phyloP scores from a whole-genome alignment of 2,888 invertebrate species.

The Endomychus coccineus region DNA sequence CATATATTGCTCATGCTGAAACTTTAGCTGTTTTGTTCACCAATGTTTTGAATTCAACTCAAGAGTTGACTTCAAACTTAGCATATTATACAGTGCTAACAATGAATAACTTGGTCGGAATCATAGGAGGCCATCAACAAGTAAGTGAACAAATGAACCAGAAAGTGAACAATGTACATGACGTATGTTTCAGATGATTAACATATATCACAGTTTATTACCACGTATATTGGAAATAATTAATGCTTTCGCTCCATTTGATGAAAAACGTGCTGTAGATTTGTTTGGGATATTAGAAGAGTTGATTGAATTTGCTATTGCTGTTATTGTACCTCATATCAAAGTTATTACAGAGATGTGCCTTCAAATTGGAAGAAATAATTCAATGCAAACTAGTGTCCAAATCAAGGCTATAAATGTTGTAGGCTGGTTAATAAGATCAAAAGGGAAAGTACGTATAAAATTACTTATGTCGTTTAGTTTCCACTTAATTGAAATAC shows the following conservation, averaged over 20 bases:
- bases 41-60: slow-evolving; percentile 45
- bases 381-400: slow-evolving; percentile 51
- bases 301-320: slow-evolving; percentile 55
- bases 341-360: slow-evolving; percentile 59
- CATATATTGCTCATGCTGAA: slow-evolving; percentile 58
- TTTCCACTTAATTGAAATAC: neutral
- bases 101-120: slow-evolving; percentile 58
- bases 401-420: slow-evolving; percentile 62
- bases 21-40: slow-evolving; percentile 51
- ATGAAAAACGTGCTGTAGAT: slow-evolving; percentile 54
- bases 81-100: slow-evolving; percentile 57
- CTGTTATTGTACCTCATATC: slow-evolving; percentile 56
- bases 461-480: neutral
- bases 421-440: slow-evolving; percentile 56
- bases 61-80: slow-evolving; percentile 43
- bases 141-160: slow-evolving; percentile 41
- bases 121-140: slow-evolving; percentile 56
- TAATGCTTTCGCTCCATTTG: slow-evolving; percentile 48
- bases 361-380: slow-evolving; percentile 54
- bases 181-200: slow-evolving; percentile 45
- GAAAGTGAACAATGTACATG: too few relatives aligned
- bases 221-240: slow-evolving; percentile 58
- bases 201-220: slow-evolving; percentile 53
- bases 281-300: slow-evolving; percentile 59
- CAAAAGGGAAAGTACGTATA: slow-evolving; percentile 58